Evolutionary conservation across 64 coral and sea anemone genomes (phyloP).

Genomic region (Stylophora pistillata): DNA sequence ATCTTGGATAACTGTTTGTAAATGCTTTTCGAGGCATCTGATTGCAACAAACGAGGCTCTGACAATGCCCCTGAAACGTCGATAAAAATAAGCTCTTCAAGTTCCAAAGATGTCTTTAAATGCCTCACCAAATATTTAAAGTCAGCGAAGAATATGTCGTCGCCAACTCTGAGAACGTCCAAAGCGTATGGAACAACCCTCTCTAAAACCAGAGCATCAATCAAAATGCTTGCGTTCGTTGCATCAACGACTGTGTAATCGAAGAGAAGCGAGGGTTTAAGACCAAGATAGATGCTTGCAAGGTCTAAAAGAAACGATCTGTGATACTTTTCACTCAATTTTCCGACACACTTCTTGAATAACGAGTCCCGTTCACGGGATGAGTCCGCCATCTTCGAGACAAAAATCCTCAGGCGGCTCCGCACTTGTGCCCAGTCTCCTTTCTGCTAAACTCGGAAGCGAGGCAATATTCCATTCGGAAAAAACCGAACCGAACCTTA

Average conservation of each 20-base stretch:
- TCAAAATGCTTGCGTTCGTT: not conserved
- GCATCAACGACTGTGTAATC: conserved; percentile 37
- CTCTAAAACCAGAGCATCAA: not conserved
- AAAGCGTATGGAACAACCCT: not conserved
- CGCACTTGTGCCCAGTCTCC: not conserved
- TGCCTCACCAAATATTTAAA: not conserved
- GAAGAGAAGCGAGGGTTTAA: conserved; percentile 52
- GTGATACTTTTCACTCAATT: conserved; percentile 13
- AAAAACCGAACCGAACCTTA: too few relatives aligned
- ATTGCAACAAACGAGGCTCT: conserved; percentile 16
- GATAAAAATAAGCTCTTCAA: conserved; percentile 22
- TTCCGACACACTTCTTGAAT: conserved; percentile 40
- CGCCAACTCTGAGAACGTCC: conserved; percentile 17
- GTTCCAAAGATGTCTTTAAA: conserved; percentile 9
- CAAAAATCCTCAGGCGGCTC: not conserved
- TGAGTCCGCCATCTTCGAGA: conserved; percentile 45
- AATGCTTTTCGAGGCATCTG: not conserved
- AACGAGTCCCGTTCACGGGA: not conserved
- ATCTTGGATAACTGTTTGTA: not conserved
- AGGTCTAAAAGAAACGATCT: conserved; percentile 28
- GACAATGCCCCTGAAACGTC: conserved; percentile 36
- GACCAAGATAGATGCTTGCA: conserved; percentile 4
- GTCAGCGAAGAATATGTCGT: conserved; percentile 32
- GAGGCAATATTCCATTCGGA: too few relatives aligned
- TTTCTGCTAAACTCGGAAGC: too few relatives aligned